Conservation (phyloP, 2,113 vertebrate species). For the Stictonetta naevosa region DNA sequence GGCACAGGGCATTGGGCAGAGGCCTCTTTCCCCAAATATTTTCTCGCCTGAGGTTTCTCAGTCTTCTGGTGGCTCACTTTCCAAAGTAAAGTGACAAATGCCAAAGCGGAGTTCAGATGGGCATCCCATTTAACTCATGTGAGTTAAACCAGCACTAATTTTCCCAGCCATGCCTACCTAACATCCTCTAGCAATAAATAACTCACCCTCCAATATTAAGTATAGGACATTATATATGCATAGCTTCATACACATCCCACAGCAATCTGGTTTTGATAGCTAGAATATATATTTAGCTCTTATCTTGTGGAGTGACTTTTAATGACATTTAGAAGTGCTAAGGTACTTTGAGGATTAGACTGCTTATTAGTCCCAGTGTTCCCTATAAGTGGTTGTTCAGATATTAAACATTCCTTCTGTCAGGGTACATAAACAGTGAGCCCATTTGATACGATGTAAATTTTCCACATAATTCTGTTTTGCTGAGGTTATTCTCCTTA, state of each 20-base stretch:
- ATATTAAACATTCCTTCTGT: not conserved
- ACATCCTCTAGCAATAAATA: not conserved
- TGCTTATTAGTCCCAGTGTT: not conserved
- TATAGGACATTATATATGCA: not conserved
- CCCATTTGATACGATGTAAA: not conserved
- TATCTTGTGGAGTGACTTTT: slow-evolving; percentile 36
- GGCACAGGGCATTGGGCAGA: accelerated
- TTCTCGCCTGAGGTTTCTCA: not conserved
- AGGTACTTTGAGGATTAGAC: not conserved
- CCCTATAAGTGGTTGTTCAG: slow-evolving; percentile 1
- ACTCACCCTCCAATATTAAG: not conserved
- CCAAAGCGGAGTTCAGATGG: not conserved
- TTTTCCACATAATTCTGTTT: not conserved
- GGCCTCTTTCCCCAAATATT: not conserved
- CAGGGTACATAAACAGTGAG: not conserved
- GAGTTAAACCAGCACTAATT: not conserved
- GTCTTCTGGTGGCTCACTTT: not conserved
- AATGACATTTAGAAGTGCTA: slow-evolving; percentile 41
- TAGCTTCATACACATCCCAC: not conserved
- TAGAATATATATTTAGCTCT: not conserved
- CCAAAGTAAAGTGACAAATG: not conserved
- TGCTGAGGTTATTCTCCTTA: not conserved
- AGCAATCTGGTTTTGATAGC: not conserved
- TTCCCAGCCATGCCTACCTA: not conserved
- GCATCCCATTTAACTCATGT: not conserved